A percentile compares a stretch with the other conserved stretches of the same genome.
Conservation (phyloP, 1,140 invertebrate genomes). For the Drosophila nigrodunni region DNA sequence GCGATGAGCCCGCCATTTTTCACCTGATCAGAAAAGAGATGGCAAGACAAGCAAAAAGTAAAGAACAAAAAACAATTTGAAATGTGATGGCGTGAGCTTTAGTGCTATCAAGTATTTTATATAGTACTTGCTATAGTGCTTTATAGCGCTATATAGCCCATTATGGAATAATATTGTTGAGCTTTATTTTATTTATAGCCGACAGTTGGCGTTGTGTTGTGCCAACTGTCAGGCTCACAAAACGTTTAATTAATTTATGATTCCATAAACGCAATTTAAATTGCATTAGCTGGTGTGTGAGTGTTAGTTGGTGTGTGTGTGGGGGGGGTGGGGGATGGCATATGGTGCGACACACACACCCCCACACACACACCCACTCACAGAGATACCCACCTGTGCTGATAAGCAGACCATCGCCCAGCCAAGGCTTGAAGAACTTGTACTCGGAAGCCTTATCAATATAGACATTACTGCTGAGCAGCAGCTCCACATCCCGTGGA, state of each 20-base stretch:
- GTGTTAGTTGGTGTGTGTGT: not conserved
- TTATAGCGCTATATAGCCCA: too few relatives aligned
- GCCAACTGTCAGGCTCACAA: slow-evolving; percentile 74
- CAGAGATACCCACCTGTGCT: slow-evolving; percentile 87
- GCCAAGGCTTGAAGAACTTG: slow-evolving; percentile 90
- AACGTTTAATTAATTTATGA: slow-evolving; percentile 81
- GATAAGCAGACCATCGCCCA: slow-evolving; percentile 90
- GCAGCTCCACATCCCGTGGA: slow-evolving; percentile 90
- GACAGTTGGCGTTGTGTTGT: slow-evolving; percentile 63
- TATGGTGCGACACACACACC: not conserved
- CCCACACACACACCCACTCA: not conserved
- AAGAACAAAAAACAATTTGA: not conserved
- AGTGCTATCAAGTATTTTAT: too few relatives aligned
- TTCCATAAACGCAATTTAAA: slow-evolving; percentile 67
- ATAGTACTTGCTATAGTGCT: too few relatives aligned
- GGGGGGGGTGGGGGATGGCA: not conserved
- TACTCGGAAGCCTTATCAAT: slow-evolving; percentile 91
- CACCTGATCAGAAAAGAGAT: slow-evolving; percentile 85
- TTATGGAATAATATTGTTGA: too few relatives aligned
- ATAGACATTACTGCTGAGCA: slow-evolving; percentile 90
- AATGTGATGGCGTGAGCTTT: too few relatives aligned
- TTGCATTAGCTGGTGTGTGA: slow-evolving; percentile 58
- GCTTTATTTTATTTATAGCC: slow-evolving; percentile 72
- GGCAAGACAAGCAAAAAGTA: not conserved
- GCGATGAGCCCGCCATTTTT: slow-evolving; percentile 92